phyloP scores from a whole-genome alignment of 2,113 vertebrate species.

The Oreochromis aureus region DNA sequence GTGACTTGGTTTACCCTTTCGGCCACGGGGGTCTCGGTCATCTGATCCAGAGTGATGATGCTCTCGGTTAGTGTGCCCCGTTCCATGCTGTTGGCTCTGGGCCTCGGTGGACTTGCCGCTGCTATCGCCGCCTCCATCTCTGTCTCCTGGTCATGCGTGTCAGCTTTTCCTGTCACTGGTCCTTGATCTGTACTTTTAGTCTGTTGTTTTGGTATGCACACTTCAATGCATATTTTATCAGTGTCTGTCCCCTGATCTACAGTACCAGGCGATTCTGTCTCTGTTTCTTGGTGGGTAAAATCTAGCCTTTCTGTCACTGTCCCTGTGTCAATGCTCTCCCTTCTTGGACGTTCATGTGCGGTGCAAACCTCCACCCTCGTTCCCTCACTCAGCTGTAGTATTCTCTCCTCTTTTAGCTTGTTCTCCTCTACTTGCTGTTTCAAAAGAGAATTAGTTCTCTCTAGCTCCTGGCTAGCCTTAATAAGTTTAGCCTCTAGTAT shows the following conservation, averaged over 20 bases:
- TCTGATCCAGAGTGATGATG: slow-evolving; percentile 55
- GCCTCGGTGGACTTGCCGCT: slow-evolving; percentile 17
- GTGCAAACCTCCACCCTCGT: slow-evolving; percentile 46
- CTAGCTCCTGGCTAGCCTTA: slow-evolving; percentile 76
- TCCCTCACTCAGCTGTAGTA: slow-evolving; percentile 75
- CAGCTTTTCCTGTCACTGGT: neutral
- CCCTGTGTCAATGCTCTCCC: slow-evolving; percentile 61
- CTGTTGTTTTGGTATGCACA: slow-evolving; percentile 1
- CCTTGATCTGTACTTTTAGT: slow-evolving; percentile 7
- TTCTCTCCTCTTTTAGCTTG: slow-evolving; percentile 77
- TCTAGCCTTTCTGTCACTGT: slow-evolving; percentile 54
- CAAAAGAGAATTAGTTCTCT: slow-evolving; percentile 72
- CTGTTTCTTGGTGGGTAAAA: slow-evolving; percentile 48
- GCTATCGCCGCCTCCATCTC: slow-evolving; percentile 3
- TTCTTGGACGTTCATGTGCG: slow-evolving; percentile 13
- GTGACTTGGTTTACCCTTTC: slow-evolving; percentile 44
- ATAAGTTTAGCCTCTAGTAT: slow-evolving; percentile 77
- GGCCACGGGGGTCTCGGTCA: slow-evolving; percentile 29
- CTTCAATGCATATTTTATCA: slow-evolving; percentile 54
- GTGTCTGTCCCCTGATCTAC: slow-evolving; percentile 66
- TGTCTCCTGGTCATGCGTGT: neutral
- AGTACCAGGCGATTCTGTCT: slow-evolving; percentile 54
- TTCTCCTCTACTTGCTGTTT: slow-evolving; percentile 79
- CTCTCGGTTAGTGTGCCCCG: slow-evolving; percentile 57
- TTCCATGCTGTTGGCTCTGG: slow-evolving; percentile 63